phyloP scores from a whole-genome alignment of 2,113 vertebrate genomes.

The Boulengeromyrus knoepffleri region DNA sequence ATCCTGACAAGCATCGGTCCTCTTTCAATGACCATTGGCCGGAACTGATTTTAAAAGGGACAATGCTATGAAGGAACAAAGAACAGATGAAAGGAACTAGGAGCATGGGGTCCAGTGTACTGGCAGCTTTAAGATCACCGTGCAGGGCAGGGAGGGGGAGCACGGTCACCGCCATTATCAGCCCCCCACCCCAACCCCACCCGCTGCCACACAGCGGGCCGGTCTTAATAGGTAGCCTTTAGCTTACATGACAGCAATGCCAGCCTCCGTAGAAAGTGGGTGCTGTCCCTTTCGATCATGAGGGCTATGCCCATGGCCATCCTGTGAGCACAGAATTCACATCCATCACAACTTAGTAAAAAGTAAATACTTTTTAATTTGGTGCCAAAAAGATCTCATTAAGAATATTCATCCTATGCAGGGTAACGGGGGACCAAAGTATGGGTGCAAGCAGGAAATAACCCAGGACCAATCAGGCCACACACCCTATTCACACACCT shows the following conservation, averaged over 20 bases:
- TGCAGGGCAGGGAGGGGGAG: background rate
- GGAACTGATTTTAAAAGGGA: conserved; percentile 1
- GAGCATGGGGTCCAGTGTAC: background rate
- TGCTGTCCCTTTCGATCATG: background rate
- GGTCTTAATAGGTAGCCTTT: background rate
- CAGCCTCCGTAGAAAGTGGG: background rate
- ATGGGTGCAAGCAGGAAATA: background rate
- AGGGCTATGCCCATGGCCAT: background rate
- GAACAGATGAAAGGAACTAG: background rate
- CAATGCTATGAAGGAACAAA: background rate
- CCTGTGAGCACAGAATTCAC: background rate
- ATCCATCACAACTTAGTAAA: background rate
- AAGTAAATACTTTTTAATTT: background rate
- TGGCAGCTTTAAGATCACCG: background rate
- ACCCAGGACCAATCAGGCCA: background rate
- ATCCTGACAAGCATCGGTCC: background rate
- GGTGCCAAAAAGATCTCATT: background rate
- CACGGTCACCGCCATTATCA: background rate
- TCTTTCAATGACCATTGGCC: background rate
- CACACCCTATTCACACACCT: background rate
- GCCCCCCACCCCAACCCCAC: background rate
- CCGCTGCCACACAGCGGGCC: background rate
- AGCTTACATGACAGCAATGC: background rate
- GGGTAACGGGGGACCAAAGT: background rate
- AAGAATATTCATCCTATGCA: background rate